A percentile compares a stretch with the other conserved stretches of the same genome.
phyloP scores from a whole-genome alignment of 2,113 vertebrate species.

The Hemiscyllium ocellatum region DNA sequence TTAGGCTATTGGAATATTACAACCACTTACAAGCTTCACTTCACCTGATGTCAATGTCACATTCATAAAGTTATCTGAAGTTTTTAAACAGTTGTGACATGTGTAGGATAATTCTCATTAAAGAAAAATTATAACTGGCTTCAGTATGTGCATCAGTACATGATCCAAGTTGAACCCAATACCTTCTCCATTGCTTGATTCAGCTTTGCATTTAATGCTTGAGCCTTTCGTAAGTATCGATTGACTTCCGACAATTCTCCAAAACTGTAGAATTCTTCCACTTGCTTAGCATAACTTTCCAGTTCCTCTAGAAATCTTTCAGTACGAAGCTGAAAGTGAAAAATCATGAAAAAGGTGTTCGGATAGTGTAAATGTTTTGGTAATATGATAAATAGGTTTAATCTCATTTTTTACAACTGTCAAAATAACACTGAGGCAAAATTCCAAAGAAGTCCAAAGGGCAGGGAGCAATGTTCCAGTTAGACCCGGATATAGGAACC shows the following conservation, averaged over 20 bases:
- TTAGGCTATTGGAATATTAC: background rate
- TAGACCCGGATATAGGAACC: background rate
- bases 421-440: background rate
- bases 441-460: background rate
- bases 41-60: background rate
- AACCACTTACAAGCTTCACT: background rate
- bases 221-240: constrained; percentile 72
- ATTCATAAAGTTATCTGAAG: background rate
- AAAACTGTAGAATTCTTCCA: constrained; percentile 63
- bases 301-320: constrained; percentile 71
- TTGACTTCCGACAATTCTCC: constrained; percentile 64
- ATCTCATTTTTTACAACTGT: background rate
- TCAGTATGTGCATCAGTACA: background rate
- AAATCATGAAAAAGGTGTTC: background rate
- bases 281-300: constrained; percentile 63
- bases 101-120: background rate
- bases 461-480: background rate
- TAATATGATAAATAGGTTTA: too few relatives aligned
- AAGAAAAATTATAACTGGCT: background rate
- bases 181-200: constrained; percentile 72
- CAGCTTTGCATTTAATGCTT: constrained; percentile 63
- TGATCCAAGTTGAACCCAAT: constrained; percentile 15
- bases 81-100: background rate
- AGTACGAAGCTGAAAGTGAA: constrained; percentile 55
- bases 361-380: background rate